phyloP scores from a whole-genome alignment of 2,888 invertebrate genomes.

The Oxytorus armatus region DNA sequence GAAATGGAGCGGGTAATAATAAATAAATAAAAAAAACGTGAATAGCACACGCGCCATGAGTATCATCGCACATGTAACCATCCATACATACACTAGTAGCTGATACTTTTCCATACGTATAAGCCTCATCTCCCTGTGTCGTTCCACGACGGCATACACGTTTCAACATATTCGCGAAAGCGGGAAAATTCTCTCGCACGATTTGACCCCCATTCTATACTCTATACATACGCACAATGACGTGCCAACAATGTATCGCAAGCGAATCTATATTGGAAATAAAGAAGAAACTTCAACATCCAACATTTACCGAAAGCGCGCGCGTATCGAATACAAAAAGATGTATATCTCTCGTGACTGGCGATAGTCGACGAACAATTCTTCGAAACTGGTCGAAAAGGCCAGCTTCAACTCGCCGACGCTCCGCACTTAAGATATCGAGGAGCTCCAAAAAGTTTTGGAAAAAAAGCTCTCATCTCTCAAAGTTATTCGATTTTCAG shows the following conservation, averaged over 20 bases:
- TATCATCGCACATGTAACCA: conserved; percentile 27
- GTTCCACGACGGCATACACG: not conserved
- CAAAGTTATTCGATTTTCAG: conserved; percentile 18
- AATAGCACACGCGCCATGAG: not conserved
- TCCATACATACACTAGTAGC: not conserved
- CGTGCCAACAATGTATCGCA: not conserved
- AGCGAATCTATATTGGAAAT: conserved; percentile 21
- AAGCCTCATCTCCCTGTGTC: conserved; percentile 7
- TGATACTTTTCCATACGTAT: not conserved
- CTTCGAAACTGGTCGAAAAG: conserved; percentile 8
- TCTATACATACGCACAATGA: conserved; percentile 13
- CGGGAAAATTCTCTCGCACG: conserved; percentile 25
- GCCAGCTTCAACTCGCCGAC: not conserved
- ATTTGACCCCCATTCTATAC: conserved; percentile 21
- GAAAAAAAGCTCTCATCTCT: conserved; percentile 19
- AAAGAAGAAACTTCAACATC: not conserved
- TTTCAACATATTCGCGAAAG: conserved; percentile 1
- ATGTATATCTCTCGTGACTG: not conserved
- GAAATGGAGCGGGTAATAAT: not conserved
- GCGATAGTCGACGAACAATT: conserved; percentile 9
- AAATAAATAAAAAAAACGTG: not conserved
- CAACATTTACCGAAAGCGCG: not conserved
- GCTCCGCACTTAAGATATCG: not conserved
- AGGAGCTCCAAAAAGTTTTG: conserved; percentile 4
- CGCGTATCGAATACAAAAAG: conserved; percentile 11